These are phyloP conservation scores for Charaxes varanes DNA, from an alignment of 1,140 invertebrate genomes.

Conservation along the genomic window DNA sequence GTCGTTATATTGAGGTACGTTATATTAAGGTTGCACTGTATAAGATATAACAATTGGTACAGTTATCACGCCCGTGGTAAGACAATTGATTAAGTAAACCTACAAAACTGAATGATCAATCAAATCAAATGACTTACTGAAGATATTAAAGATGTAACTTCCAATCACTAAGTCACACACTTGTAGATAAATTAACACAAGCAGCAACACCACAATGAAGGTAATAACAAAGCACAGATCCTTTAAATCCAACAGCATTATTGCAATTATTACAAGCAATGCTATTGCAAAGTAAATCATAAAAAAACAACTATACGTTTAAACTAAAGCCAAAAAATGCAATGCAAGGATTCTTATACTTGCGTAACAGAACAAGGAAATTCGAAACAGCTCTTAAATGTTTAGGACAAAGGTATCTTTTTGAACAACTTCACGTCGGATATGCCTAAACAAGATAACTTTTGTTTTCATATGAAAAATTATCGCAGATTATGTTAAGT, in stretches of 20 bases:
- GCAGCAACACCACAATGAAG: conserved; percentile 27
- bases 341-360: background rate
- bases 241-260: conserved; percentile 39
- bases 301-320: background rate
- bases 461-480: conserved; percentile 14
- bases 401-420: background rate
- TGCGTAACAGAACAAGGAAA: background rate
- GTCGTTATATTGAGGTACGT: too few relatives aligned
- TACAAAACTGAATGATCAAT: background rate
- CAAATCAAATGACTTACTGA: conserved; percentile 36
- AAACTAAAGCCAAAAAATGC: background rate
- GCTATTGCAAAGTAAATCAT: background rate
- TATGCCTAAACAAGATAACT: conserved; percentile 12
- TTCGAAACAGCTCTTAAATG: background rate
- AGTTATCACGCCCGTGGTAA: too few relatives aligned
- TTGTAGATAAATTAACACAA: conserved; percentile 42
- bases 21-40: too few relatives aligned
- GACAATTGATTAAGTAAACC: too few relatives aligned
- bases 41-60: too few relatives aligned
- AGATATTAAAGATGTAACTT: conserved; percentile 37
- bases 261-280: background rate
- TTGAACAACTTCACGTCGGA: conserved; percentile 7
- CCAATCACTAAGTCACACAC: conserved; percentile 43
- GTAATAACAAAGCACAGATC: conserved; percentile 40
- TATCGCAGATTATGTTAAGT: conserved; percentile 7